Conservation (phyloP, 2,113 vertebrate species). For the Apaloderma vittatum region DNA sequence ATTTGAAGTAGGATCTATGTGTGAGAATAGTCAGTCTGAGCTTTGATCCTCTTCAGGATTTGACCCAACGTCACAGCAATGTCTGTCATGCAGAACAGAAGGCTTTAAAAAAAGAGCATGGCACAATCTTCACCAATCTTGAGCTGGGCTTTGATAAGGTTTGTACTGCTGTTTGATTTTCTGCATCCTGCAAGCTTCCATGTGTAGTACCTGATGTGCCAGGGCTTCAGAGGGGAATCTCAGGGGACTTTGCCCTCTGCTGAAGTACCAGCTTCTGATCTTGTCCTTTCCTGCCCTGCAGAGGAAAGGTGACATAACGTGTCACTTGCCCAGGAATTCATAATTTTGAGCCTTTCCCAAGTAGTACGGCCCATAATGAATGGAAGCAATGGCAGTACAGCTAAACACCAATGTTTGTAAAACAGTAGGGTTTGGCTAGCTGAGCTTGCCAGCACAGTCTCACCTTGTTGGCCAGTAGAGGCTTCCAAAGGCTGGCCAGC, state of each 20-base stretch:
- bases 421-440: neutral
- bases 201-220: neutral
- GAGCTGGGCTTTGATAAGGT: neutral
- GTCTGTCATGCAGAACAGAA: neutral
- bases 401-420: neutral
- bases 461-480: neutral
- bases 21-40: neutral
- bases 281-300: neutral
- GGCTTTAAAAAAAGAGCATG: neutral
- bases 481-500: neutral
- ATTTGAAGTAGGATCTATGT: neutral
- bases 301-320: neutral
- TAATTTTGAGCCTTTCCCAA: neutral
- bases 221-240: neutral
- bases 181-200: neutral
- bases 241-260: accelerated
- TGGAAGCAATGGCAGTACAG: neutral
- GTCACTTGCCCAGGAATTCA: neutral
- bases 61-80: neutral
- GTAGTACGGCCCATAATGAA: neutral
- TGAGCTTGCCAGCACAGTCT: neutral
- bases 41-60: slow-evolving; percentile 1
- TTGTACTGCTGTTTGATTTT: neutral
- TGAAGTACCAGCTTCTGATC: neutral
- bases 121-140: neutral